Conservation (phyloP, 2,888 invertebrate species). For the Leucophora obtusa region DNA sequence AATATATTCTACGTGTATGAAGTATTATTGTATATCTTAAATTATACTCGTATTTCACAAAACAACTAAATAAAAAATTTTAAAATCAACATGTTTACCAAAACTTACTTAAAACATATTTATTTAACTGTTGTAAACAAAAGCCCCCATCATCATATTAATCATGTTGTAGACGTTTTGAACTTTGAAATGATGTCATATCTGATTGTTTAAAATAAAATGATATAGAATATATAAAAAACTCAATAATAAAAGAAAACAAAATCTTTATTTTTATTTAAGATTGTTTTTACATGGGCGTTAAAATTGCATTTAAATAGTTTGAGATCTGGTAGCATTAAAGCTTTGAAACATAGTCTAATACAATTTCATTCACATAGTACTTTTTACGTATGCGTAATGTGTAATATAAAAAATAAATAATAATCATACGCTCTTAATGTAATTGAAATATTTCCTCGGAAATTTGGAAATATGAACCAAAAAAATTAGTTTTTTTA, state of each 20-base stretch:
- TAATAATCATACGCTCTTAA: too few species aligned
- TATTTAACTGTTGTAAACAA: conserved; percentile 14
- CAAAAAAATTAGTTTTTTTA: too few species aligned
- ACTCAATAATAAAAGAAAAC: background rate
- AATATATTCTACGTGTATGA: conserved; percentile 2
- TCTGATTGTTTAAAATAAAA: conserved; percentile 6
- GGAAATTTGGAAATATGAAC: too few species aligned
- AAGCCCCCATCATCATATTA: background rate
- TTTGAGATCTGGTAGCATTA: too few species aligned
- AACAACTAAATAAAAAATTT: background rate
- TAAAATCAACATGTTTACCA: background rate
- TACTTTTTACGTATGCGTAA: too few species aligned
- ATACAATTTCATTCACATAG: too few species aligned
- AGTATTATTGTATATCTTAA: conserved; percentile 9
- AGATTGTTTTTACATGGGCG: background rate
- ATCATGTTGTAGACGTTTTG: conserved; percentile 7
- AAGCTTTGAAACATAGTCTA: too few species aligned
- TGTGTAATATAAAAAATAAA: too few species aligned
- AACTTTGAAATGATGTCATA: conserved; percentile 49
- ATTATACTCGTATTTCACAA: background rate
- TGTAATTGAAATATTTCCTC: too few species aligned
- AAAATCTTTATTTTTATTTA: background rate
- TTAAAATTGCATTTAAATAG: too few species aligned
- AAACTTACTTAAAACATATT: background rate
- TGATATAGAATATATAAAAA: background rate